Evolutionary conservation across 2,113 vertebrate genomes (phyloP).

Genomic region (Elachura formosa): DNA sequence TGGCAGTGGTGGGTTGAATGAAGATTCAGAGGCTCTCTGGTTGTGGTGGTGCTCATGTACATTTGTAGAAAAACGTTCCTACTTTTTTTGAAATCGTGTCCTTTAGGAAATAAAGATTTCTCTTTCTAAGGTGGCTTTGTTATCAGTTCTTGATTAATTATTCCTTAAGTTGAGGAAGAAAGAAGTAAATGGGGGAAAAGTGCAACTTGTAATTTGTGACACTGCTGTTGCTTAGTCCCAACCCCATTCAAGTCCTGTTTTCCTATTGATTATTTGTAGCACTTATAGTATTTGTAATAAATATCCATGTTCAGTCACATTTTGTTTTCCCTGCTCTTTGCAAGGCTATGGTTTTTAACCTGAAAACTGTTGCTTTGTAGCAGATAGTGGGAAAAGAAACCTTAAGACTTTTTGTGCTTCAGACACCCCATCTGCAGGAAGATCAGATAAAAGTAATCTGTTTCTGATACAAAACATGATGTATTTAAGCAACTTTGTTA

Average conservation of each 20-base stretch:
- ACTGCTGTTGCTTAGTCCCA: background rate
- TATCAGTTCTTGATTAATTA: background rate
- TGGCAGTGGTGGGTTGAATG: background rate
- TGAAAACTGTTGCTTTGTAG: background rate
- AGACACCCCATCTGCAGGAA: background rate
- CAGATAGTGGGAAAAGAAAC: background rate
- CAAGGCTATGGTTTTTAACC: background rate
- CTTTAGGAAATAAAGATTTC: background rate
- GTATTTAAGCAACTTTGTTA: background rate
- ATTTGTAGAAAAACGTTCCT: rapidly evolving
- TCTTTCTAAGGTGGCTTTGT: background rate
- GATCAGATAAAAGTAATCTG: background rate
- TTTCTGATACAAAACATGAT: background rate
- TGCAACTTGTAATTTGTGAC: background rate
- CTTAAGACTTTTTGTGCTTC: background rate
- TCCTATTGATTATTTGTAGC: background rate
- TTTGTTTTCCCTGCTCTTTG: background rate
- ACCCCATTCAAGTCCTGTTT: background rate
- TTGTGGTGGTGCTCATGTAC: rapidly evolving
- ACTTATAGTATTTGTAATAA: background rate
- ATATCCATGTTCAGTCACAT: background rate
- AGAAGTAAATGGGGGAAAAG: background rate
- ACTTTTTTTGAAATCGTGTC: background rate
- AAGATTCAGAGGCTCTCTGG: background rate
- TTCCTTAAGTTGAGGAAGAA: background rate